Evolutionary conservation across 92 coral and sea anemone genomes (phyloP), one percentile per base, ranked within the genome.

Genomic region (Epizoanthus rinbou): DNA sequence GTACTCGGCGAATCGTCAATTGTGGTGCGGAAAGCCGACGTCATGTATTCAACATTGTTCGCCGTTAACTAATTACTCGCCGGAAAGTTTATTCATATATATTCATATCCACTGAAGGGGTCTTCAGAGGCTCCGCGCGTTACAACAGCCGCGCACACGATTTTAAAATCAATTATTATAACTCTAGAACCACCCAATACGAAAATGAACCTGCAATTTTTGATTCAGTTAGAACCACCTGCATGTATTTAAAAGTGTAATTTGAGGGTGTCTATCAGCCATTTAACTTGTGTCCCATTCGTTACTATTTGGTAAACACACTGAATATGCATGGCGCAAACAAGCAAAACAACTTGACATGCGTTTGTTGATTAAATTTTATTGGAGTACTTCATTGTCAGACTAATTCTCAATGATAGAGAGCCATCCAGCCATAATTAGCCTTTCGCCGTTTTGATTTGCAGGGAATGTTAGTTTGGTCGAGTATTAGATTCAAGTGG

Each of bases 1-100:
- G 90, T 93, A 90, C 92, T 91, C 91, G 91, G 87, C 91, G 86
- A 91, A 91, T 93, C 82, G 98, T 90, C 95, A 89, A 91, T 91
- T 85, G 98, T 87, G 88, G 98, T 80, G 69, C 87, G 94, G 73
- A 86, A 86, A 78, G 91, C 92, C 87, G 92, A 88, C 91, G 73
- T 86, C 90, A 85, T 90, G 84, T 81, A 59, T 81, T 78, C 82
- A 78, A 39, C 69, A 78, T 78, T 63, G 82, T 80, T 75, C 87
- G 86, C 87, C 88, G 92, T 80, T 85, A 85, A 75, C 89, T 89
- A 89, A 89, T 89, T 89, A 89, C 87, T 82, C 67, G 84, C 35
- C 76, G 66, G 78, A 75, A 85, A 31, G 45, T 88, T 66, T 87
- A 88, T 89, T 89, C 84, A 75, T 70, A 69, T 85, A 85, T 75